These are phyloP conservation scores for Athalia cordata DNA, from an alignment of 2,888 invertebrate species.

Conservation along the genomic window DNA sequence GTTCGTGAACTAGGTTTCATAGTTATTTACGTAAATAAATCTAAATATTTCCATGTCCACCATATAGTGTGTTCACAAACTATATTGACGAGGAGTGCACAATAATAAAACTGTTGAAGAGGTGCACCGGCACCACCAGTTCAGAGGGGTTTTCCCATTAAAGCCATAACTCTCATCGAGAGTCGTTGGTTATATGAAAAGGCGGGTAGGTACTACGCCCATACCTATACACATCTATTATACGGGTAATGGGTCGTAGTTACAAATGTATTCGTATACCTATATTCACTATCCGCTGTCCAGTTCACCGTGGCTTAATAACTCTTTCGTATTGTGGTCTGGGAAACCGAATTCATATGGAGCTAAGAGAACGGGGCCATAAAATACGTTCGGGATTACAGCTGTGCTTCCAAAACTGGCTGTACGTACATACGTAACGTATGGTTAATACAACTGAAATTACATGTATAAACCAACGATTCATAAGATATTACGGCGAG, in stretches of 20 bases:
- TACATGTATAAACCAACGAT: too few relatives aligned
- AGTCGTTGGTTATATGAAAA: not conserved
- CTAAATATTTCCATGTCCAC: too few relatives aligned
- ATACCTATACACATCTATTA: not conserved
- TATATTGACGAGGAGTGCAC: too few relatives aligned
- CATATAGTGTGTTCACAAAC: too few relatives aligned
- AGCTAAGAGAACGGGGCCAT: not conserved
- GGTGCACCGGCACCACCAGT: too few relatives aligned
- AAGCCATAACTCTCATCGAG: not conserved
- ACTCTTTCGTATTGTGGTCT: conserved; percentile 13
- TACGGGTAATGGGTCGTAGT: not conserved
- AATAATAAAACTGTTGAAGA: too few relatives aligned
- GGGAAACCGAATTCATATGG: conserved; percentile 7
- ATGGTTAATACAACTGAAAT: too few relatives aligned
- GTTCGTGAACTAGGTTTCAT: too few relatives aligned
- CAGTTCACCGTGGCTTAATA: conserved; percentile 9
- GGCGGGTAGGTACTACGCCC: not conserved
- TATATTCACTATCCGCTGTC: not conserved
- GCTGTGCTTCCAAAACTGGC: conserved; percentile 8
- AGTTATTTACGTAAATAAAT: too few relatives aligned
- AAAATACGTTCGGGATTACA: conserved; percentile 16
- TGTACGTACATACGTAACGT: not conserved
- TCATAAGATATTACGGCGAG: too few relatives aligned
- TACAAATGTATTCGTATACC: not conserved
- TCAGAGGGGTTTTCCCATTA: too few relatives aligned